Percentiles rank a stretch among this genome's conserved stretches.
Evolutionary conservation across 2,888 invertebrate genomes (phyloP).

Genomic region (Neoscelio sp.): DNA sequence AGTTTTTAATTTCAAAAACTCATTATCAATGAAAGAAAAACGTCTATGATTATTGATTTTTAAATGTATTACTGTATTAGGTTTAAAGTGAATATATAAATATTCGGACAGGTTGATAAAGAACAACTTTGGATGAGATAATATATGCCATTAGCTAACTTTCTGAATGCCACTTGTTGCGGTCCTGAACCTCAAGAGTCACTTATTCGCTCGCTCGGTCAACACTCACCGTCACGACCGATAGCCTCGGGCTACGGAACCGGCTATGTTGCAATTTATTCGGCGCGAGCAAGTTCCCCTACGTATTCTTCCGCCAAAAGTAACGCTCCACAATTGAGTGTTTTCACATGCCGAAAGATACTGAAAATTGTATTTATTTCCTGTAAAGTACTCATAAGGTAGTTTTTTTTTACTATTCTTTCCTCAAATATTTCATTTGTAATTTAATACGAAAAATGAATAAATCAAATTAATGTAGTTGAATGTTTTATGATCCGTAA

Average conservation of each 20-base stretch:
- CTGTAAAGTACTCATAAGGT: slow-evolving; percentile 21
- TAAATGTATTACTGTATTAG: neutral
- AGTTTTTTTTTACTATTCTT: neutral
- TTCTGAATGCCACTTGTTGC: slow-evolving; percentile 80
- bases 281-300: slow-evolving; percentile 58
- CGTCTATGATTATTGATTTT: too few species aligned
- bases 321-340: slow-evolving; percentile 42
- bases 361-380: slow-evolving; percentile 15
- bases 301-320: slow-evolving; percentile 61
- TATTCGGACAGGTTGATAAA: slow-evolving; percentile 21
- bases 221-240: slow-evolving; percentile 69
- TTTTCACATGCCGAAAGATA: slow-evolving; percentile 24
- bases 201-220: slow-evolving; percentile 71
- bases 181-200: slow-evolving; percentile 76
- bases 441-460: too few species aligned
- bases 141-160: slow-evolving; percentile 67
- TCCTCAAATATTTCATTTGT: slow-evolving; percentile 1
- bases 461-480: too few species aligned
- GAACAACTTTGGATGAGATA: slow-evolving; percentile 52
- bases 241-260: slow-evolving; percentile 72
- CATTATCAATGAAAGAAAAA: too few species aligned
- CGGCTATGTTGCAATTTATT: slow-evolving; percentile 72
- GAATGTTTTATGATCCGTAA: too few species aligned
- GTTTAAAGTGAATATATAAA: slow-evolving; percentile 5
- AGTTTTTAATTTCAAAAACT: too few species aligned